Percentiles rank a stretch among this genome's conserved stretches.
Evolutionary conservation across 53 echinoderm and acorn worm species (phyloP).

Genomic region (Antedon mediterranea): DNA sequence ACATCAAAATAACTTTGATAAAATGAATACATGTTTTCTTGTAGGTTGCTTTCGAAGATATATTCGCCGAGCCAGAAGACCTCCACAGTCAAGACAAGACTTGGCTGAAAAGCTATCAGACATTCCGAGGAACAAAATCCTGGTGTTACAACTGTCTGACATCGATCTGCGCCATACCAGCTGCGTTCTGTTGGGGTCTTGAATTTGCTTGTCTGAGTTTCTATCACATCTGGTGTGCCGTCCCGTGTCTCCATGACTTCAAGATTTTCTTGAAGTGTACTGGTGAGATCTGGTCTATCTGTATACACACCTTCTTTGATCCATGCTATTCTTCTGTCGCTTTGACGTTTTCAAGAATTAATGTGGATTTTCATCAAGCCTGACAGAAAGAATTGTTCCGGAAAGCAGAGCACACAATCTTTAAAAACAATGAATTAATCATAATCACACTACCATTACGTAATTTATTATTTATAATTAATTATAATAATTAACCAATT

Average conservation of each 20-base stretch:
- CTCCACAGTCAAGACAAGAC: slow-evolving; percentile 58
- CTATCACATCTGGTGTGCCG: slow-evolving; percentile 91
- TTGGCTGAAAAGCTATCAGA: slow-evolving; percentile 58
- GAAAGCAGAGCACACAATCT: too few relatives aligned
- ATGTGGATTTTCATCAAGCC: slow-evolving; percentile 17
- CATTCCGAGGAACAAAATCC: slow-evolving; percentile 55
- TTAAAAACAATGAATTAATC: too few relatives aligned
- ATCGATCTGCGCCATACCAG: slow-evolving; percentile 56
- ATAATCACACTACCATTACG: too few relatives aligned
- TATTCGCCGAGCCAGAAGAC: slow-evolving; percentile 81
- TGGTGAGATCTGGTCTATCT: slow-evolving; percentile 48
- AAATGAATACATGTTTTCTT: background rate
- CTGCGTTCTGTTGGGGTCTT: slow-evolving; percentile 72
- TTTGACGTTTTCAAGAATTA: slow-evolving; percentile 53
- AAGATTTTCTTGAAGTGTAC: slow-evolving; percentile 54
- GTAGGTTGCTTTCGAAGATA: slow-evolving; percentile 72
- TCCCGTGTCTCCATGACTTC: slow-evolving; percentile 72
- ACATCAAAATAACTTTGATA: too few relatives aligned
- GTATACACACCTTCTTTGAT: slow-evolving; percentile 71
- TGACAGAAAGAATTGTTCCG: too few relatives aligned
- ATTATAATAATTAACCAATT: too few relatives aligned
- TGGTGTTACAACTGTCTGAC: slow-evolving; percentile 71
- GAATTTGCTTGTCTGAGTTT: slow-evolving; percentile 82
- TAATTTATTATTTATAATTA: too few relatives aligned
- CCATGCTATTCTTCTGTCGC: slow-evolving; percentile 63